phyloP scores from a whole-genome alignment of 2,888 invertebrate species.

The Ochropacha duplaris region DNA sequence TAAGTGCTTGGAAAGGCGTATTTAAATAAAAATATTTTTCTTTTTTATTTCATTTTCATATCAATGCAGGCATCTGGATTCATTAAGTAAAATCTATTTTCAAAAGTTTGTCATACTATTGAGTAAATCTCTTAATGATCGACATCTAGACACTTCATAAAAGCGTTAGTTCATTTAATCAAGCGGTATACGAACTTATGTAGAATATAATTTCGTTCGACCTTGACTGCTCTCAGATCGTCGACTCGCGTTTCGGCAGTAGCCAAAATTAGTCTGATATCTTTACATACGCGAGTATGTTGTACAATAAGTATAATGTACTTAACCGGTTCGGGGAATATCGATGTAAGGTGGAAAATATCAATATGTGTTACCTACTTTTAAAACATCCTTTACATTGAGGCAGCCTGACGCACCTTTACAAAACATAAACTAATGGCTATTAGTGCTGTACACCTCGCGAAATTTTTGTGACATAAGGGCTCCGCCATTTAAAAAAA shows the following conservation, averaged over 20 bases:
- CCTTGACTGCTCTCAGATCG: slow-evolving; percentile 43
- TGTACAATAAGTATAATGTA: background rate
- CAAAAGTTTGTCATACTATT: no score
- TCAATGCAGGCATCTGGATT: no score
- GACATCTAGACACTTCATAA: background rate
- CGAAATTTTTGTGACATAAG: no score
- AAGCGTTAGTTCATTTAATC: background rate
- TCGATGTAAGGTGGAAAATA: background rate
- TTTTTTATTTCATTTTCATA: no score
- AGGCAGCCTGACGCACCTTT: no score
- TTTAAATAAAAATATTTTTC: no score
- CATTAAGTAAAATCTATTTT: no score
- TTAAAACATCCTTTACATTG: background rate
- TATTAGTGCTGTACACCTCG: no score
- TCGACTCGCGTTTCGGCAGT: slow-evolving; percentile 38
- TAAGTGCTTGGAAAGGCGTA: no score
- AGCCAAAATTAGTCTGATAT: slow-evolving; percentile 36
- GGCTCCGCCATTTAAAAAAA: no score
- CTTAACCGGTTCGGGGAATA: slow-evolving; percentile 2
- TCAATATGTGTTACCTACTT: background rate
- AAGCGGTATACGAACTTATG: background rate
- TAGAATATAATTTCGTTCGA: slow-evolving; percentile 18
- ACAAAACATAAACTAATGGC: no score
- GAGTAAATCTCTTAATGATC: background rate
- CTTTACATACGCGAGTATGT: slow-evolving; percentile 2